Evolutionary conservation across 2,888 invertebrate species (phyloP), one percentile per base, ranked within the genome.

Genomic region (Agonopterix alstromeriana): DNA sequence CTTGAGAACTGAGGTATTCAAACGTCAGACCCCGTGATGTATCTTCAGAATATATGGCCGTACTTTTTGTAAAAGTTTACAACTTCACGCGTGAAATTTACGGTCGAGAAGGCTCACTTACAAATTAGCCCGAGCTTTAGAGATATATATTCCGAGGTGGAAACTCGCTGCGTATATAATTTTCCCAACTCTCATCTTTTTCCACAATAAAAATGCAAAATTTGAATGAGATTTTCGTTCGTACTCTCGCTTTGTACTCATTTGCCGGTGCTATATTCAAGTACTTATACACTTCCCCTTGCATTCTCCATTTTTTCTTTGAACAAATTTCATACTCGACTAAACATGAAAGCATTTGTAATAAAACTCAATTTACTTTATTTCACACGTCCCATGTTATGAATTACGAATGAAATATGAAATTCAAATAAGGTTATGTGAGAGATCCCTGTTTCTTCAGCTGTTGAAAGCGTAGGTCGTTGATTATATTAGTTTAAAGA

Each of bases 41-140:
- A 84, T 82, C 76, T 74, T 68, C 67, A 50, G 70, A 68, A 86
- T 82, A 77, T 83, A 84, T 74, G 70, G 66, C 73, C 55, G 70
- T 78, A 79, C 79, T 81, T 84, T 82, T 82, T 80, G 70, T 65
- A 64, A 69, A 77, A 79, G 67, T 80, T 82, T 75, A 69, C 73
- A 74, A 73, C 72, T 73, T 58, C 66, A 71, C 71, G 72, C 74
- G 73, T 74, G 63, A 69, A 75, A 81, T 80, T 78, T 80, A 81
- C 71, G 77, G 64, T 53, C 60, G 54, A 57, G 56, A 58, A 65
- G 64, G 67, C 70, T 69, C 70, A 74, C 75, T 77, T 72, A 73
- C 73, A 80, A 80, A 82, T 80, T 81, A 82, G 72, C 69, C 56
- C 53, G 50, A 56, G 67, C 58, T 67, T 66, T 57, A 54, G 58